phyloP scores from a whole-genome alignment of 2,888 invertebrate genomes.

The Drosophila macrospina region DNA sequence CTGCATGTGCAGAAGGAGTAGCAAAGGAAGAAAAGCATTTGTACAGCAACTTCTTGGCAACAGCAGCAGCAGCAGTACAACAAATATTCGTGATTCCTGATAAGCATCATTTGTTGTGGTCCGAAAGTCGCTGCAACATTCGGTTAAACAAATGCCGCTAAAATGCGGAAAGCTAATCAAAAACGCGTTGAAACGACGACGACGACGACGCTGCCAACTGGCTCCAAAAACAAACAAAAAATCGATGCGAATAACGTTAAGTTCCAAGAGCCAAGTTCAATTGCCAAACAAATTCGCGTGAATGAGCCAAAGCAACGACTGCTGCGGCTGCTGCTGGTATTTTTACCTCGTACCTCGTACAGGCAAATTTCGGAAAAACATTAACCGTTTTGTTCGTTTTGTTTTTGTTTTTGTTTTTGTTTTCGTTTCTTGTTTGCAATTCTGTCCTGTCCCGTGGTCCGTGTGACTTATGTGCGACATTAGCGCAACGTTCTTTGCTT shows the following conservation, averaged over 20 bases:
- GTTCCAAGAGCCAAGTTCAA: conserved; percentile 84
- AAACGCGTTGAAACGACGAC: conserved; percentile 81
- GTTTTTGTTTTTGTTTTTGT: conserved; percentile 7
- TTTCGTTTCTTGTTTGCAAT: conserved; percentile 39
- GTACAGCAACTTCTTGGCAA: conserved; percentile 78
- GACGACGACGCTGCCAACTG: conserved; percentile 43
- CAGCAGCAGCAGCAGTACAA: conserved; percentile 65
- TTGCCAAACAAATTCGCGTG: conserved; percentile 82
- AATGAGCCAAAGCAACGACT: conserved; percentile 63
- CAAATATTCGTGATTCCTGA: conserved; percentile 85
- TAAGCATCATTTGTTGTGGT: conserved; percentile 81
- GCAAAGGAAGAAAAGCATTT: conserved; percentile 62
- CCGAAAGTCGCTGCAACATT: conserved; percentile 38
- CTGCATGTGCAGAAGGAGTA: conserved; percentile 22
- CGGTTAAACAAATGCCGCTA: conserved; percentile 71
- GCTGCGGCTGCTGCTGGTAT: conserved; percentile 63
- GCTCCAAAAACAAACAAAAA: conserved; percentile 38
- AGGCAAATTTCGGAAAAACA: conserved; percentile 75
- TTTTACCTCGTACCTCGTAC: conserved; percentile 60
- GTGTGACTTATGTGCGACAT: conserved; percentile 81
- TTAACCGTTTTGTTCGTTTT: conserved; percentile 74
- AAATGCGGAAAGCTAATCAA: conserved; percentile 84
- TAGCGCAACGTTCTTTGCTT: conserved; percentile 79
- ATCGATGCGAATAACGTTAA: conserved; percentile 64
- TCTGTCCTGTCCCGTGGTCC: conserved; percentile 43